Evolutionary conservation across 2,113 vertebrate genomes (phyloP), one percentile per base, ranked within the genome.

Genomic region (Empidonax alnorum): DNA sequence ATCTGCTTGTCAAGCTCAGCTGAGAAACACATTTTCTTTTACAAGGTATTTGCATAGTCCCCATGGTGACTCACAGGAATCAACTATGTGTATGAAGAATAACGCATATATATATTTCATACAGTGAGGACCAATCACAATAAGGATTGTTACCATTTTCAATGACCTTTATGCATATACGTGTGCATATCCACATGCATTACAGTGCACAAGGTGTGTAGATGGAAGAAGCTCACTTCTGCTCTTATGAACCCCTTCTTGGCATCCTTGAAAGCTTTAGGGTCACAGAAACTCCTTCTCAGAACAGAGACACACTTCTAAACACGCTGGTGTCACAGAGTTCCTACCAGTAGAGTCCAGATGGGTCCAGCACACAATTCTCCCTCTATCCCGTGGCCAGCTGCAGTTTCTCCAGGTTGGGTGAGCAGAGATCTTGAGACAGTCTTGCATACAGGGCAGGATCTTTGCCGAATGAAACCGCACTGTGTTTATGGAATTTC

Each of bases 1-100:
- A 90, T 69, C 85, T 86, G 72, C 94, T 94, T 15, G 9, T 77
- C 62, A 91, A 77, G 66, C 68, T 93, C 69, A 85, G 52, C 68
- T 67, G 52, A 46, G 55, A 96, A 84, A 93, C 42, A 56, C 44
- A 37, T 72, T 62, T 73, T 78, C 71, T 87, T 87, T 96, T 87
- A 93, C 91, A 80, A 39, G 41, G 68, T 35, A 56, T 52, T 61
- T 78, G 42, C 62, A 90, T 33, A 46, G 69, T 65, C 50, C 49
- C 31, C n/a, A 63, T 18, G 49, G 52, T 91, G 90, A 93, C 66
- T 93, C 74, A 65, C 16, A 85, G 72, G 41, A 89, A 72, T 55
- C 63, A 79, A n/a, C 28, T 25, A 15, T 4, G 4, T 25, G 23
- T 47, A 33, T 55, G 46, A 90, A 52, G 65, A 80, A 90, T 62